Conservation (phyloP, 2,797 vertebrate species). For the Podarcis lilfordi region DNA sequence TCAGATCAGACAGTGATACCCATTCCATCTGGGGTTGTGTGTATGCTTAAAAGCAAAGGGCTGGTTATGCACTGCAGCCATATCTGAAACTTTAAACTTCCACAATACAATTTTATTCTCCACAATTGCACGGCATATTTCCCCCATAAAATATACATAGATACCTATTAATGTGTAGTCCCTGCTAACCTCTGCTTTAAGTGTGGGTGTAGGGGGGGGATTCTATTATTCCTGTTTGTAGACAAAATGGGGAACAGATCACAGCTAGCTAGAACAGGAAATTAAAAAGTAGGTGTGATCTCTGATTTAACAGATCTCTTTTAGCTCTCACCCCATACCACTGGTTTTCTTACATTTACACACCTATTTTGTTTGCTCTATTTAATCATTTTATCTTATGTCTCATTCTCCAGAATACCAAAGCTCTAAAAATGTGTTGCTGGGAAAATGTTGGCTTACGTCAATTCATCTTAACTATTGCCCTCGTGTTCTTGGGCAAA, state of each 20-base stretch:
- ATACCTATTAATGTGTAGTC: background rate
- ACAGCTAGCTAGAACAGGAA: constrained; percentile 25
- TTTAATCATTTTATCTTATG: background rate
- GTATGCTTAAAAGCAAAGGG: background rate
- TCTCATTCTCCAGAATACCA: constrained; percentile 4
- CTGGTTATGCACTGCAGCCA: background rate
- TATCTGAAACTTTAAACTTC: background rate
- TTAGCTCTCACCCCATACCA: background rate
- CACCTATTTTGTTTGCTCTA: background rate
- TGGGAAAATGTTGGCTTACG: constrained; percentile 11
- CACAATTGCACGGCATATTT: background rate
- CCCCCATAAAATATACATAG: background rate
- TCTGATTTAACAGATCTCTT: background rate
- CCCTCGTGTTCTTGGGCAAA: constrained; percentile 27
- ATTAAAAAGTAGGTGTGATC: constrained; percentile 23
- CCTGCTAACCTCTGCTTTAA: background rate
- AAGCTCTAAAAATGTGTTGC: background rate
- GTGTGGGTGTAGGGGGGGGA: background rate
- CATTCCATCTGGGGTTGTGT: background rate
- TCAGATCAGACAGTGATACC: background rate
- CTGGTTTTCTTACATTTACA: background rate
- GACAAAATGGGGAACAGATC: background rate
- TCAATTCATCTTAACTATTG: constrained; percentile 38
- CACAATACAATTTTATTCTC: background rate
- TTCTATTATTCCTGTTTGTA: background rate